These are phyloP conservation scores for Dioctria linearis DNA, from an alignment of 2,888 invertebrate species.

Conservation along the genomic window DNA sequence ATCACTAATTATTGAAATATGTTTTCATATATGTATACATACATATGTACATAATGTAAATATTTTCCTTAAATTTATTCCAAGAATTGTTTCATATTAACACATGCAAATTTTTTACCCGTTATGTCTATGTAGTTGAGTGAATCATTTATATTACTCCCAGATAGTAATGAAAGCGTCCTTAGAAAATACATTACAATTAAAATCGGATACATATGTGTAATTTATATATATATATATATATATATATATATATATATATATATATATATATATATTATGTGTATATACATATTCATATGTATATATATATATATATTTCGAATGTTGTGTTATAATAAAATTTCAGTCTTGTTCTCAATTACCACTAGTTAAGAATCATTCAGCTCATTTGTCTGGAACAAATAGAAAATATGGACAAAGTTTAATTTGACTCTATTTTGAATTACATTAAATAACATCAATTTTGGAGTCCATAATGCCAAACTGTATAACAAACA, in stretches of 20 bases:
- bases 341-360: conserved; percentile 71
- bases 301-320: conserved; percentile 32
- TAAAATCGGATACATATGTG: too few relatives aligned
- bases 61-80: conserved; percentile 47
- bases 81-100: conserved; percentile 35
- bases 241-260: too few relatives aligned
- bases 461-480: conserved; percentile 15
- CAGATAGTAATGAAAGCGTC: conserved; percentile 19
- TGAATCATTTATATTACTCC: conserved; percentile 26
- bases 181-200: background rate
- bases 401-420: conserved; percentile 61
- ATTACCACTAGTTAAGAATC: conserved; percentile 70
- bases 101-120: conserved; percentile 39
- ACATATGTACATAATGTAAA: conserved; percentile 2
- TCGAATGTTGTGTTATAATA: conserved; percentile 64
- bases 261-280: too few relatives aligned
- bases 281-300: too few relatives aligned
- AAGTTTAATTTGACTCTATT: background rate
- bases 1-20: conserved; percentile 8
- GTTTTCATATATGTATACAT: conserved; percentile 5
- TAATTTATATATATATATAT: background rate
- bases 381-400: conserved; percentile 68
- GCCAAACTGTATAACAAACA: conserved; percentile 36
- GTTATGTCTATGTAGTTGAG: conserved; percentile 24
- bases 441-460: conserved; percentile 4